These are phyloP conservation scores for Delia radicum DNA, from an alignment of 1,140 invertebrate genomes.

Conservation along the genomic window DNA sequence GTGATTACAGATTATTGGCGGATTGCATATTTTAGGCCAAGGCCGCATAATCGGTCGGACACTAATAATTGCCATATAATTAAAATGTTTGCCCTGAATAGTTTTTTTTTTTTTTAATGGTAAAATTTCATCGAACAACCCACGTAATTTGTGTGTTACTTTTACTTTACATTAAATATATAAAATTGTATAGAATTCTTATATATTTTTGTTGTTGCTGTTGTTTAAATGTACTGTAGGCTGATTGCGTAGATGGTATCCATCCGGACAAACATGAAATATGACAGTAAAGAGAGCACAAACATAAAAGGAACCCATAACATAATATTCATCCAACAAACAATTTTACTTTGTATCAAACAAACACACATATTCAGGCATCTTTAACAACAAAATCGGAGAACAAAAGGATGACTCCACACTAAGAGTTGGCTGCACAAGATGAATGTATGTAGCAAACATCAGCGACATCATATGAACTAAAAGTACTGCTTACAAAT, in stretches of 20 bases:
- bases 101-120: too few relatives aligned
- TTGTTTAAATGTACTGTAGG: neutral
- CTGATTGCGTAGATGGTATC: constrained; percentile 22
- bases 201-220: neutral
- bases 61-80: too few relatives aligned
- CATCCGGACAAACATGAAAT: constrained; percentile 23
- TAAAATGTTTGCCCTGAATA: too few relatives aligned
- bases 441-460: neutral
- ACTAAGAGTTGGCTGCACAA: neutral
- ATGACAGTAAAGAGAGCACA: constrained; percentile 23
- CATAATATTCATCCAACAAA: neutral
- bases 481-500: neutral
- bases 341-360: neutral
- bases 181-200: neutral
- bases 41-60: too few relatives aligned
- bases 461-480: neutral
- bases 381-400: neutral
- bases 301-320: constrained; percentile 13
- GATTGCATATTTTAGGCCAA: too few relatives aligned
- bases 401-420: constrained; percentile 11
- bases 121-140: too few relatives aligned
- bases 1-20: too few relatives aligned
- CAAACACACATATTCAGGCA: neutral
- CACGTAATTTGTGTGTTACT: neutral
- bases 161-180: neutral